Evolutionary conservation across 2,113 vertebrate species (phyloP), one percentile per base, ranked within the genome.

Genomic region (Crotalus tigris): DNA sequence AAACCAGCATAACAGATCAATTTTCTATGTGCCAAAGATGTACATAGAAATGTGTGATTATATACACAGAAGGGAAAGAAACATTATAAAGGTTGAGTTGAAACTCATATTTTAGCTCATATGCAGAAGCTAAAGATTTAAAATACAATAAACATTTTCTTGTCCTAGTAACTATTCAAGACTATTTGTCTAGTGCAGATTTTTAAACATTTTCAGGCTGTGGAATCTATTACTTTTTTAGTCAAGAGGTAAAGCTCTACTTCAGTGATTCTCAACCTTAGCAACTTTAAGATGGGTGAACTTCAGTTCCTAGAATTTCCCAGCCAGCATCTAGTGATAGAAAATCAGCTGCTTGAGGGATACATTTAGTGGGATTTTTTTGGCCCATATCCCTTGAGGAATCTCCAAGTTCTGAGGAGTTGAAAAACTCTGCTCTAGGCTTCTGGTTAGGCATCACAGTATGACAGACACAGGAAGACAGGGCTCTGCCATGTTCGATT

Each of bases 101-200:
- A 93, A 12, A n/a, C 69, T 95, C 95, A 93, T n/a, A 93, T 86
- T 3, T 81, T 44, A 75, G 69, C 69, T 81, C 33, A 81, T 6
- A 9, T 19, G 33, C 3, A 81, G 1, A 81, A 59, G 81, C 3
- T 23, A 21, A 17, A 53, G 54, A 51, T 75, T 87, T 49, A 44
- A 89, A 51, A 55, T 29, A 39, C 69, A 81, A 39, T 81, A 81
- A 39, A 81, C 15, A 0, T 9, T 81, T 81, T 39, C 75, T 44
- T 81, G 33, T 81, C 6, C n/a, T 17, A 81, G 17, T 81, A 44
- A 21, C 75, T 81, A 81, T 7, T 81, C 21, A 75, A 15, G 4
- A 12, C 24, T 39, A 39, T 39, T 39, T 81, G 17, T 81, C 39
- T 39, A 39, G 33, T 21, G 69, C 69, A 81, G 69, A 39, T 8